Evolutionary conservation across 1,140 invertebrate species (phyloP).

Genomic region (Camponotus vicinus): DNA sequence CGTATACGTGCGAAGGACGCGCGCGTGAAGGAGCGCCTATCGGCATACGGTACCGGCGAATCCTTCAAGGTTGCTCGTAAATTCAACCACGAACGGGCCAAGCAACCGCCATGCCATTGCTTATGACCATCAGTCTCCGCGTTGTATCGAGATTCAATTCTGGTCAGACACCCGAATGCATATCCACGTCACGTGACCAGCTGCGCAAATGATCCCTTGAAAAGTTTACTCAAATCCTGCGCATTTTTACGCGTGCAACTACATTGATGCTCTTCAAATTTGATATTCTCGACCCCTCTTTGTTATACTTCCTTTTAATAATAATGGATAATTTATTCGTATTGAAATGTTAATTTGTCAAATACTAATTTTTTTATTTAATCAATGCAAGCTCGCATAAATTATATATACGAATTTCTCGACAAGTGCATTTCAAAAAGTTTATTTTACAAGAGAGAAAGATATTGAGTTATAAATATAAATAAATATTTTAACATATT

Average conservation of each 20-base stretch:
- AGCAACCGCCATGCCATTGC: slow-evolving; percentile 40
- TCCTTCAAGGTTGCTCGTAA: slow-evolving; percentile 74
- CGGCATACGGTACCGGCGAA: slow-evolving; percentile 69
- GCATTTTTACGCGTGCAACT: not conserved
- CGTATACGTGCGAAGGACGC: slow-evolving; percentile 66
- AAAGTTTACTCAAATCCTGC: slow-evolving; percentile 6
- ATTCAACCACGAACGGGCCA: slow-evolving; percentile 57
- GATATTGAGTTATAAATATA: too few relatives aligned
- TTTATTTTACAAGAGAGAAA: too few relatives aligned
- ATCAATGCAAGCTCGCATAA: too few relatives aligned
- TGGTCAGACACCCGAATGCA: not conserved
- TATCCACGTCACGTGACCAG: not conserved
- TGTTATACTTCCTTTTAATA: too few relatives aligned
- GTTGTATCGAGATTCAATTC: slow-evolving; percentile 50
- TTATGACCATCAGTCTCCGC: slow-evolving; percentile 47
- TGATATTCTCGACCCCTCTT: too few relatives aligned
- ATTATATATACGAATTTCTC: too few relatives aligned
- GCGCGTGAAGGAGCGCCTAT: not conserved
- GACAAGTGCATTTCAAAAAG: too few relatives aligned
- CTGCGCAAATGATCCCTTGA: slow-evolving; percentile 8
- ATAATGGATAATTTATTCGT: too few relatives aligned
- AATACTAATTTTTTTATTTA: too few relatives aligned
- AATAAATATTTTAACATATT: too few relatives aligned
- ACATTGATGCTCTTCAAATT: not conserved
- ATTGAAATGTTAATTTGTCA: too few relatives aligned